A percentile compares a stretch with the other conserved stretches of the same genome.
Evolutionary conservation across 2,888 invertebrate genomes (phyloP).

Genomic region (Perizoma flavofasciatum): DNA sequence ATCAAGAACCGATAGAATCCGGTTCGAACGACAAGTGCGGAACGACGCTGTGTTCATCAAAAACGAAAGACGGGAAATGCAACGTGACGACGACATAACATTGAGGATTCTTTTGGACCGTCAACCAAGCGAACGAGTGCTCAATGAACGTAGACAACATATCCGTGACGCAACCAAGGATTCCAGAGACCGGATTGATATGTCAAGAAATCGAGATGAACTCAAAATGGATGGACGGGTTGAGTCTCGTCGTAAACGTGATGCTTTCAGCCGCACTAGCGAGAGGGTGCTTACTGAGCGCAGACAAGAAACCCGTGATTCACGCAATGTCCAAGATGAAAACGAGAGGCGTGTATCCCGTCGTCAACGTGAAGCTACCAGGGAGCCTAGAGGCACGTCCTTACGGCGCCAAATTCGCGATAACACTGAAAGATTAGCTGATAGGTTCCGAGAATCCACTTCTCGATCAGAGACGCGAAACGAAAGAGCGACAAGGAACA

Average conservation of each 20-base stretch:
- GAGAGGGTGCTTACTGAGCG: not conserved
- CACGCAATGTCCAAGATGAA: slow-evolving; percentile 8
- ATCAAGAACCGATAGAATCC: slow-evolving; percentile 10
- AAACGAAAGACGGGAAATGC: slow-evolving; percentile 17
- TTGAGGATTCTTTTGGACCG: slow-evolving; percentile 9
- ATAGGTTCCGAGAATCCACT: slow-evolving; percentile 7
- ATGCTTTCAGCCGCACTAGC: not conserved
- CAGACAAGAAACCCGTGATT: slow-evolving; percentile 4
- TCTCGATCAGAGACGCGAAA: slow-evolving; percentile 4
- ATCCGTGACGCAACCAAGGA: not conserved
- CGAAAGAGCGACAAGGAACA: slow-evolving; percentile 18
- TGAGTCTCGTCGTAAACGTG: no score
- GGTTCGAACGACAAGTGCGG: slow-evolving; percentile 9
- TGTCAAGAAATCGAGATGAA: not conserved
- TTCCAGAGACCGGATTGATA: not conserved
- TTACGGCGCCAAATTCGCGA: slow-evolving; percentile 12
- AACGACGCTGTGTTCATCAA: slow-evolving; percentile 6
- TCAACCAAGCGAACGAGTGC: slow-evolving; percentile 24
- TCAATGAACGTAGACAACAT: slow-evolving; percentile 13
- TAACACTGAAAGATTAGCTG: slow-evolving; percentile 9
- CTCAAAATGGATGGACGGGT: not conserved
- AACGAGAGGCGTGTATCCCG: slow-evolving; percentile 4
- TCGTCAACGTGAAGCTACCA: slow-evolving; percentile 12
- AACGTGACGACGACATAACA: slow-evolving; percentile 10
- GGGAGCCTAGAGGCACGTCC: slow-evolving; percentile 5